A percentile compares a stretch with the other conserved stretches of the same genome.
Conservation (phyloP, 2,888 invertebrate species). For the Agrochola macilenta region DNA sequence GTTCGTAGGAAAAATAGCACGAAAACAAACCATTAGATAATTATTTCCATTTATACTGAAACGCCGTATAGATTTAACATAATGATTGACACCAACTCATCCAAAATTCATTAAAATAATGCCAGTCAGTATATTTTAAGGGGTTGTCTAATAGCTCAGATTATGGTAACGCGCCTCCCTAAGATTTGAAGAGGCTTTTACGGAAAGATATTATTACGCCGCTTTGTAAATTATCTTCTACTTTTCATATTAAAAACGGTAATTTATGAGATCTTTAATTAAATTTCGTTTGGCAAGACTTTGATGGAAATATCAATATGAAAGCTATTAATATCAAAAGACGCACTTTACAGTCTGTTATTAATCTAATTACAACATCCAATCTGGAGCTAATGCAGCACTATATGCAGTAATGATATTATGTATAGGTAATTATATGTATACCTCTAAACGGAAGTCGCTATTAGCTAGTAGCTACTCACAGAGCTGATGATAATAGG, state of each 20-base stretch:
- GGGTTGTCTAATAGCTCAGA: slow-evolving; percentile 57
- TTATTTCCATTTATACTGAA: slow-evolving; percentile 27
- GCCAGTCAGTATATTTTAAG: slow-evolving; percentile 55
- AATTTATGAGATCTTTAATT: slow-evolving; percentile 50
- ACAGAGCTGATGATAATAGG: neutral
- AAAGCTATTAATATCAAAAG: slow-evolving; percentile 18
- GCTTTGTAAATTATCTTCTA: slow-evolving; percentile 49
- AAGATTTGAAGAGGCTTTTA: slow-evolving; percentile 54
- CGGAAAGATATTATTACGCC: slow-evolving; percentile 39
- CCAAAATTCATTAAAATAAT: slow-evolving; percentile 59
- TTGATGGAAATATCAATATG: slow-evolving; percentile 23
- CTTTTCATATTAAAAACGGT: slow-evolving; percentile 47
- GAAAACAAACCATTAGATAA: slow-evolving; percentile 9
- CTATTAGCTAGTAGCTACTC: slow-evolving; percentile 24
- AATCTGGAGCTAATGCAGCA: slow-evolving; percentile 37
- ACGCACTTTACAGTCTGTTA: slow-evolving; percentile 10
- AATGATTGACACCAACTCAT: slow-evolving; percentile 54
- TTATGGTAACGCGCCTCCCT: slow-evolving; percentile 56
- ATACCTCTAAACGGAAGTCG: slow-evolving; percentile 34
- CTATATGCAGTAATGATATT: slow-evolving; percentile 27
- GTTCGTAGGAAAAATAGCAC: neutral
- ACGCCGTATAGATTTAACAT: slow-evolving; percentile 22
- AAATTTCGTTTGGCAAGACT: slow-evolving; percentile 22
- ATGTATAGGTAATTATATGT: too few relatives aligned
- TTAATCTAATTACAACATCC: slow-evolving; percentile 49